phyloP scores from a whole-genome alignment of 2,888 invertebrate genomes.

The Sisyra terminalis region DNA sequence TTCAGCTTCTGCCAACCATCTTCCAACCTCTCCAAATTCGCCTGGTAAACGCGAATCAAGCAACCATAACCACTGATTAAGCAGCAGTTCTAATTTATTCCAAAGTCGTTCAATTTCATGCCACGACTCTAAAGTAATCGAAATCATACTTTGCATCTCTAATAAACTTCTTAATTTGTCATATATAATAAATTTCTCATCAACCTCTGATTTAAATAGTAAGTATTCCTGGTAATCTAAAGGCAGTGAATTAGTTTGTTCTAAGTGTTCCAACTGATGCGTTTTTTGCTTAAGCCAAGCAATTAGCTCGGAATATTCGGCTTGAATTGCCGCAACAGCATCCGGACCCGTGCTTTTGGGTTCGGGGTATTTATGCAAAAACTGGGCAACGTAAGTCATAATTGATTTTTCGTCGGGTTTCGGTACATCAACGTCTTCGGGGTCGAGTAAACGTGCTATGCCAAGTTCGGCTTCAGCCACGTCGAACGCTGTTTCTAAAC shows the following conservation, averaged over 20 bases:
- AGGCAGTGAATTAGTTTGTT: slow-evolving; percentile 56
- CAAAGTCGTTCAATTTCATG: slow-evolving; percentile 62
- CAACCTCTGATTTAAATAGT: slow-evolving; percentile 59
- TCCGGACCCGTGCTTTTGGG: slow-evolving; percentile 59
- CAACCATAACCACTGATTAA: slow-evolving; percentile 78
- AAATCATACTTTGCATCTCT: slow-evolving; percentile 64
- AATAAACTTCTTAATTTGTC: slow-evolving; percentile 64
- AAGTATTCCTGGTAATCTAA: slow-evolving; percentile 68
- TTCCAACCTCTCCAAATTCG: slow-evolving; percentile 69
- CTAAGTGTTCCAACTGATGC: slow-evolving; percentile 57
- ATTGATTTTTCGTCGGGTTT: slow-evolving; percentile 95
- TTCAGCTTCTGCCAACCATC: slow-evolving; percentile 83
- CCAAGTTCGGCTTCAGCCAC: slow-evolving; percentile 84
- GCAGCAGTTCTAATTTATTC: slow-evolving; percentile 61
- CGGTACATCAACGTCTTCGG: slow-evolving; percentile 90
- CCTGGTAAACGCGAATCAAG: slow-evolving; percentile 75
- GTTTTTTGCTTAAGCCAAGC: slow-evolving; percentile 71
- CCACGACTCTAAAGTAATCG: slow-evolving; percentile 77
- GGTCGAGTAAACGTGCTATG: slow-evolving; percentile 79
- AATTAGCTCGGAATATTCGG: slow-evolving; percentile 63
- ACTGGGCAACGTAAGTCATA: slow-evolving; percentile 98
- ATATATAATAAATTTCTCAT: slow-evolving; percentile 52
- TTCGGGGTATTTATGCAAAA: slow-evolving; percentile 87
- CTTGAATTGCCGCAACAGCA: slow-evolving; percentile 61
- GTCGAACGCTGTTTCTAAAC: slow-evolving; percentile 84